These are phyloP conservation scores for Tetraodon nigroviridis DNA, from an alignment of 2,113 vertebrate species.

Conservation along the genomic window DNA sequence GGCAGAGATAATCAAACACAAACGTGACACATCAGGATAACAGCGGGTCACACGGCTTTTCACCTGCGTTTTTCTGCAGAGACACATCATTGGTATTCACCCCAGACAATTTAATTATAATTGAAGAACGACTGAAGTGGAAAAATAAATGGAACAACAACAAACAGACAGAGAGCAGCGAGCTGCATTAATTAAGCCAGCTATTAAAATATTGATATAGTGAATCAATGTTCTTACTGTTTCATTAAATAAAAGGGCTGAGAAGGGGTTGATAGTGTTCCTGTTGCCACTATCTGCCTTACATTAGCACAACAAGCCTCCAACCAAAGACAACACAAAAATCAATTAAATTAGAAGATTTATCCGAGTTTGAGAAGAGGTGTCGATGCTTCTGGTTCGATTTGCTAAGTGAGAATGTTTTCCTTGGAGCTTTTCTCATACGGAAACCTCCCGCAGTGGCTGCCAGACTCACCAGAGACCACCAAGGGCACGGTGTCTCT, in stretches of 20 bases:
- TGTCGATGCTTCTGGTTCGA: background rate
- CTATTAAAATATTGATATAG: conserved; percentile 37
- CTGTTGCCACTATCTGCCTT: conserved; percentile 13
- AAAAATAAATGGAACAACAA: conserved; percentile 43
- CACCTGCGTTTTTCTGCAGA: conserved; percentile 21
- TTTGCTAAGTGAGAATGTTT: conserved; percentile 5
- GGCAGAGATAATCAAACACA: too few species aligned
- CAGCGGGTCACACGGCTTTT: conserved; percentile 19
- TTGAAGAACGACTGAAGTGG: conserved; percentile 40
- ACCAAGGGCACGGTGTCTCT: conserved; percentile 86
- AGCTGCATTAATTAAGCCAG: conserved; percentile 26
- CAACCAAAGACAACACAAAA: conserved; percentile 10
- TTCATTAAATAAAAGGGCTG: conserved; percentile 20
- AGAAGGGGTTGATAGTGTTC: background rate
- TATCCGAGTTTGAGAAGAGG: background rate
- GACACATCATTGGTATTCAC: conserved; percentile 33
- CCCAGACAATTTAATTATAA: conserved; percentile 43
- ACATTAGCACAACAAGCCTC: conserved; percentile 20
- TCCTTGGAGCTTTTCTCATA: conserved; percentile 27
- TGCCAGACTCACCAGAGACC: conserved; percentile 83
- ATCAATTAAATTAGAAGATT: conserved; percentile 10
- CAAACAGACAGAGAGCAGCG: conserved; percentile 12
- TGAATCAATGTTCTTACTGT: conserved; percentile 35
- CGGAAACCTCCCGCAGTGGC: background rate
- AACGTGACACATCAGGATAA: too few species aligned